Base-by-base conservation (phyloP, 2,113 vertebrate species). In the Anarrhichthys ocellatus region DNA sequence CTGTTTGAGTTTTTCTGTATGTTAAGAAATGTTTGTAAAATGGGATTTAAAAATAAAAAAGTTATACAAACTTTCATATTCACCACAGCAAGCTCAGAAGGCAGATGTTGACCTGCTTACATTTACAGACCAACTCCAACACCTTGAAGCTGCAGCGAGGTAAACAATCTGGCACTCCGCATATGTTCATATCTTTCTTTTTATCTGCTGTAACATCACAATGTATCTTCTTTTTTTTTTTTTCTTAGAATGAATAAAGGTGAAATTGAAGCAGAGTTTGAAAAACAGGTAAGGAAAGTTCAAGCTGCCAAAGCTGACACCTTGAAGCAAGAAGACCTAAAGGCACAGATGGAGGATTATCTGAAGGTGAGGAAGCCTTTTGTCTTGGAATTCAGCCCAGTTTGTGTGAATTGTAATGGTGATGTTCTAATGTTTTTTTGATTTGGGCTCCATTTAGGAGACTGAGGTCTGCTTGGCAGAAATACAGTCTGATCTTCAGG, bases 1-100 rank as follows among this genome's bases (percentile, higher is more conserved):
- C 36, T 56, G 20, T 72, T 59, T 64, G 20, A 22, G 6, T 56
- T 29, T 83, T 59, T 38, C 9, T 61, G 2, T 32, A 42, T 34
- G 15, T 36, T 38, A 22, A 22, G 14, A 29, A 29, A 38, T 68
- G 18, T 52, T 64, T 78, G 59, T 52, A 2, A 22, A 42, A 44
- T 69, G 2, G 1, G 9, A 38, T 56, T 76, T 50, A 20, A 7
- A 8, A 32, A 32, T 32, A 32, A 32, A 32, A 32, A 3, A 32
- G 3, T 50, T 20, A 42, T 65, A 38, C 9, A 64, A 64, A 56
- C 17, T 59, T 71, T 52, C 2, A 9, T 87, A 2, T 90, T 74
- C 48, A 44, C 52, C 1, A 29, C 91, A 96, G 95, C 93, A 96
- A 95, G 94, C 94, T 38, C 90, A 92, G 84, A 95, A 93, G 32